phyloP scores from a whole-genome alignment of 2,888 invertebrate genomes.

The Troides oblongomaculatus region DNA sequence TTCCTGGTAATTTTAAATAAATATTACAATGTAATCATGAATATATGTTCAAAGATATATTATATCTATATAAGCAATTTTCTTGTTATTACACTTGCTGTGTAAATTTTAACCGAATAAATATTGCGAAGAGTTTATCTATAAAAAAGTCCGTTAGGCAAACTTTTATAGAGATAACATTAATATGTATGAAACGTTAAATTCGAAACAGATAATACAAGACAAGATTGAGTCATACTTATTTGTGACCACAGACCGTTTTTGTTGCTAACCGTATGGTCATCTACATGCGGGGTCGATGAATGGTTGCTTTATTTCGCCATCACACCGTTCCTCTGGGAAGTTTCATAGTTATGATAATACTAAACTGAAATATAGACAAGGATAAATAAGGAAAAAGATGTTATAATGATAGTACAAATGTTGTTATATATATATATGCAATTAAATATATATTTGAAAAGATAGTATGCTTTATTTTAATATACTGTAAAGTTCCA shows the following conservation, averaged over 20 bases:
- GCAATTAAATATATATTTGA: too few relatives aligned
- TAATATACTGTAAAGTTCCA: too few relatives aligned
- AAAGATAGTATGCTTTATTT: too few relatives aligned
- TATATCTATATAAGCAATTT: too few relatives aligned
- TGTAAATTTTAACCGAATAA: too few relatives aligned
- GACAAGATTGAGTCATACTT: conserved; percentile 68
- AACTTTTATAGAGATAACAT: conserved; percentile 9
- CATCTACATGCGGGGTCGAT: conserved; percentile 49
- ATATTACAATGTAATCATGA: too few relatives aligned
- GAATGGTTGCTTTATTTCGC: conserved; percentile 59
- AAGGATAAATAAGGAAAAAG: too few relatives aligned
- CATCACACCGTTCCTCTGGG: background rate
- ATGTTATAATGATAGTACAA: too few relatives aligned
- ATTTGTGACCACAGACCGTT: conserved; percentile 65
- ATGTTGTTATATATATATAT: too few relatives aligned
- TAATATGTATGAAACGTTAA: conserved; percentile 10
- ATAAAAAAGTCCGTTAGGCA: conserved; percentile 10
- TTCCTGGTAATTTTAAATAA: too few relatives aligned
- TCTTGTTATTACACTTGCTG: too few relatives aligned
- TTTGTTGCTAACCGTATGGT: conserved; percentile 56
- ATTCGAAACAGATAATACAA: conserved; percentile 19
- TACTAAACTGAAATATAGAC: background rate
- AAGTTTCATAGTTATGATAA: background rate
- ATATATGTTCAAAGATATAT: too few relatives aligned
- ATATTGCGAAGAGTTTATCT: background rate